These are phyloP conservation scores for Sebastolobus alascanus DNA, from an alignment of 2,797 vertebrate genomes.

Conservation along the genomic window DNA sequence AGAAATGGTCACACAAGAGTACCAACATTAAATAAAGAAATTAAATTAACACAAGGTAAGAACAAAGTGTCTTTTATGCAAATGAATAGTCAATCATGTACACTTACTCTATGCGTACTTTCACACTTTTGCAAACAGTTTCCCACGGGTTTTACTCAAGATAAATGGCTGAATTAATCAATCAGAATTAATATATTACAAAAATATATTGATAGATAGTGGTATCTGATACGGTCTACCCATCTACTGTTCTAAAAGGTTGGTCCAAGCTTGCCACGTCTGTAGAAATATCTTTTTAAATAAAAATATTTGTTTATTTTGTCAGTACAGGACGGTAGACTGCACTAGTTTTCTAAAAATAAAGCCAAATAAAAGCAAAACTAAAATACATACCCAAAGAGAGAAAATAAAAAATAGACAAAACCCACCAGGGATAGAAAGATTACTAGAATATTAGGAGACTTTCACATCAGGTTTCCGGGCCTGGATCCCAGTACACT, in stretches of 20 bases:
- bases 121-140: background rate
- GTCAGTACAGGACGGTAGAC: background rate
- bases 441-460: too few relatives aligned
- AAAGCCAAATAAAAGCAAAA: background rate
- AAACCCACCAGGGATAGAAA: too few relatives aligned
- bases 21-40: background rate
- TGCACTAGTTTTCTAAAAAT: too few relatives aligned
- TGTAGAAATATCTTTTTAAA: background rate
- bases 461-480: too few relatives aligned
- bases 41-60: background rate
- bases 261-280: background rate
- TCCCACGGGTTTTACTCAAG: background rate
- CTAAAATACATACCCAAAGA: background rate
- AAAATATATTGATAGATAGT: background rate
- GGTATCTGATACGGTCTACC: background rate
- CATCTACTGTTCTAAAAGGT: background rate
- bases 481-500: too few relatives aligned
- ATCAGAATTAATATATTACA: background rate
- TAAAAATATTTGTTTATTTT: background rate
- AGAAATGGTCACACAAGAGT: background rate
- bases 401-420: background rate
- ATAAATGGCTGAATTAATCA: background rate
- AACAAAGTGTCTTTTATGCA: background rate
- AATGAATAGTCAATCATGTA: background rate
- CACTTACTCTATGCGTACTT: background rate